Conservation (phyloP, 2,888 invertebrate genomes). For the Eulithis prunata region DNA sequence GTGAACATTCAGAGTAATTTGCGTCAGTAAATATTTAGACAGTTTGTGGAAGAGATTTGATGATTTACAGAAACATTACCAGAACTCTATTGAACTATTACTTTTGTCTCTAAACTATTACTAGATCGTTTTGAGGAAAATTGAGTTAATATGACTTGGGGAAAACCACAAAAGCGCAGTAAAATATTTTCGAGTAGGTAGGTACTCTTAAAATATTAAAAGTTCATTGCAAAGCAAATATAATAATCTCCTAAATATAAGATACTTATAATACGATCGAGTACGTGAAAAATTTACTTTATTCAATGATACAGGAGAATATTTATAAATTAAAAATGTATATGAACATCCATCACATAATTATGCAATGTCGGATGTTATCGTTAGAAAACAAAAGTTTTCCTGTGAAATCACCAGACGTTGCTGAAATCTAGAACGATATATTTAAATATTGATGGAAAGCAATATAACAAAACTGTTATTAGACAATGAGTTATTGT, state of each 20-base stretch:
- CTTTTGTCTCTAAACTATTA: too few relatives aligned
- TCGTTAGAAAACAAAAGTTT: conserved; percentile 35
- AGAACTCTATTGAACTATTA: conserved; percentile 4
- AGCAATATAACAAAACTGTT: conserved; percentile 2
- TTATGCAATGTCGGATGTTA: conserved; percentile 20
- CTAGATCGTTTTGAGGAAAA: too few relatives aligned
- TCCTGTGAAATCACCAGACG: conserved; percentile 29
- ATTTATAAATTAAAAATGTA: too few relatives aligned
- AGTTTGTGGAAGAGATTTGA: conserved; percentile 23
- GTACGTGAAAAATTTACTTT: background rate
- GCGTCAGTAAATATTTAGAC: conserved; percentile 35
- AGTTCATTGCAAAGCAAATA: too few relatives aligned
- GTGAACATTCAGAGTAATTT: conserved; percentile 25
- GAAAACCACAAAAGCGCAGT: too few relatives aligned
- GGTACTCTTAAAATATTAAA: too few relatives aligned
- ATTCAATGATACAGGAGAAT: background rate
- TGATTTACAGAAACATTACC: conserved; percentile 16
- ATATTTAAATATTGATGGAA: conserved; percentile 18
- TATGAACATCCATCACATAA: conserved; percentile 26
- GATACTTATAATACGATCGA: too few relatives aligned
- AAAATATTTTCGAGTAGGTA: too few relatives aligned
- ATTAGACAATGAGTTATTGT: conserved; percentile 4
- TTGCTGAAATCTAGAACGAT: conserved; percentile 29
- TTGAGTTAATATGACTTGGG: too few relatives aligned
- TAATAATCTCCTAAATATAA: too few relatives aligned